A percentile compares a stretch with the other conserved stretches of the same genome.
Conservation (phyloP, 2,888 invertebrate species). For the Pocota personata region DNA sequence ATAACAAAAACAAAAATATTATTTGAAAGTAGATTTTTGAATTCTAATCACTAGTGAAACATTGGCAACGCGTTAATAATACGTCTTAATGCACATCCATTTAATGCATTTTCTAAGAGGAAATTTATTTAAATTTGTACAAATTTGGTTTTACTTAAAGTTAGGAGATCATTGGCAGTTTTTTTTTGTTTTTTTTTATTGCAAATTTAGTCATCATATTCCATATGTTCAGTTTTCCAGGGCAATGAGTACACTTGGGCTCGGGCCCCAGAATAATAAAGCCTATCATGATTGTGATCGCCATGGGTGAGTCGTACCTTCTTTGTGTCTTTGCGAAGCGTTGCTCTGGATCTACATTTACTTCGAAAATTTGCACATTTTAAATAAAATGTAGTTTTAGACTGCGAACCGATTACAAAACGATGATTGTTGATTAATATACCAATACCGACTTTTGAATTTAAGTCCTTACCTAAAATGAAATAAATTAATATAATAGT, state of each 20-base stretch:
- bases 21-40: too few species aligned
- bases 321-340: slow-evolving; percentile 78
- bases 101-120: background rate
- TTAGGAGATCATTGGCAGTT: background rate
- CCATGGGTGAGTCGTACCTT: slow-evolving; percentile 77
- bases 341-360: slow-evolving; percentile 80
- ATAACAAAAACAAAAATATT: too few species aligned
- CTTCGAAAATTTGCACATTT: slow-evolving; percentile 81
- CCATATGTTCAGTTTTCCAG: background rate
- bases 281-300: slow-evolving; percentile 79
- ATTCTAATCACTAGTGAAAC: too few species aligned
- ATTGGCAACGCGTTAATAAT: too few species aligned
- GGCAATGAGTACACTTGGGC: background rate
- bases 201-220: slow-evolving; percentile 2
- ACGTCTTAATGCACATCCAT: too few species aligned
- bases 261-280: background rate
- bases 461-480: slow-evolving; percentile 57
- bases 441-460: slow-evolving; percentile 47
- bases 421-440: slow-evolving; percentile 75
- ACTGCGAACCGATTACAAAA: slow-evolving; percentile 81
- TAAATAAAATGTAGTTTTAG: slow-evolving; percentile 78
- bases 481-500: slow-evolving; percentile 33
- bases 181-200: background rate
- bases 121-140: background rate
- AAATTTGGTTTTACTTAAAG: background rate